Base-by-base conservation (phyloP, 2,888 invertebrate genomes). In the Micropterix aruncella region DNA sequence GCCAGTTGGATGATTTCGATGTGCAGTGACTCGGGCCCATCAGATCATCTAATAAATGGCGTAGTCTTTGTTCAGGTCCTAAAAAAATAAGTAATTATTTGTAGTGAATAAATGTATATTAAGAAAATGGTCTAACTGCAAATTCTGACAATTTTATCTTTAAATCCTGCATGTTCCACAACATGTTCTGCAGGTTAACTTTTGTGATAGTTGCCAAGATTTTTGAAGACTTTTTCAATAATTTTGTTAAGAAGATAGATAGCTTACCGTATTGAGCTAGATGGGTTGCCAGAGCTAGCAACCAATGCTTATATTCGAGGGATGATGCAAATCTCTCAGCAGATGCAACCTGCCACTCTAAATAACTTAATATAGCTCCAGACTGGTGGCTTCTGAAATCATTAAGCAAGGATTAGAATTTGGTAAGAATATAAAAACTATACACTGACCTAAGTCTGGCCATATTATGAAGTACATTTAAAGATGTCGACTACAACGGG, bases 251-350 rank as follows among this genome's bases (percentile, higher is more conserved):
- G n/a, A n/a, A n/a, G n/a, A n/a, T n/a, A n/a, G n/a, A n/a, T n/a
- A n/a, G 44, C 52, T 55, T 58, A 81, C 85, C 85, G 63, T 84
- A 79, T 50, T 77, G 74, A 19, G 79, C 68, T 41, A 75, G 63
- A 52, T 77, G 76, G 46, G 68, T 61, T 48, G 76, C 72, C 1
- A 74, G 66, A 36, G 71, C 59, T 1, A 69, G 54, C 48, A 87
- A 58, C 88, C 89, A 90, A 62, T 84, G 82, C 14, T 77, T 70
- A 60, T 86, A 90, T 63, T 91, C 90, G 2, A 69, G 60, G 0
- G 77, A 57, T 2, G 87, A 84, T 7, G 79, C 73, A 45, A 91
- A 67, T 42, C 81, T 78, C 42, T 77, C 67, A 46, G 84, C 77
- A 43, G 81, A 73, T 18, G 82, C 72, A 46, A 88, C 66, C 59